A percentile compares a stretch with the other conserved stretches of the same genome.
phyloP scores from a whole-genome alignment of 1,140 invertebrate genomes.

The Agraylea sexmaculata region DNA sequence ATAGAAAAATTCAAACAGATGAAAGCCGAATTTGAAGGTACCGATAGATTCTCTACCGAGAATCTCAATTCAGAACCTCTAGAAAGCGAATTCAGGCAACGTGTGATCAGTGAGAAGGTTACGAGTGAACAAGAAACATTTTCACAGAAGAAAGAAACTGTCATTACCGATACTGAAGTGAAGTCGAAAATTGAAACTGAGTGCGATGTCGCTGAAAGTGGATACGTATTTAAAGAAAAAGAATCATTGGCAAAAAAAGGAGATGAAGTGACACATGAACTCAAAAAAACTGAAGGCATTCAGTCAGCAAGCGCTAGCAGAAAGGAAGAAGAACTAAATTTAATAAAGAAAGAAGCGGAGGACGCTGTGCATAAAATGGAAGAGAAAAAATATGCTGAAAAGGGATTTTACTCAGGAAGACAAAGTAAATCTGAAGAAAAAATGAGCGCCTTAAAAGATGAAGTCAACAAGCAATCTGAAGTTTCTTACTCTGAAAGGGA shows the following conservation, averaged over 20 bases:
- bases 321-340: slow-evolving; percentile 36
- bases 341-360: slow-evolving; percentile 33
- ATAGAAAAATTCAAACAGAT: slow-evolving; percentile 19
- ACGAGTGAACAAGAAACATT: slow-evolving; percentile 36
- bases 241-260: slow-evolving; percentile 31
- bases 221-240: slow-evolving; percentile 38
- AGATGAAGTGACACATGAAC: slow-evolving; percentile 36
- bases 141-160: slow-evolving; percentile 36
- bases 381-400: slow-evolving; percentile 35
- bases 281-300: slow-evolving; percentile 36
- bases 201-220: slow-evolving; percentile 35
- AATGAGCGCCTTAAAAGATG: slow-evolving; percentile 39
- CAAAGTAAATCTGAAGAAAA: slow-evolving; percentile 41
- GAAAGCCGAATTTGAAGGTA: slow-evolving; percentile 16
- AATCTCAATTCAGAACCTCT: too few species aligned
- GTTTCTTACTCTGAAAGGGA: slow-evolving; percentile 40
- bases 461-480: slow-evolving; percentile 37
- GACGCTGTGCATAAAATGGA: slow-evolving; percentile 33
- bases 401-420: slow-evolving; percentile 36
- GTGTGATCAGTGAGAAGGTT: slow-evolving; percentile 6
- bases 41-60: too few species aligned
- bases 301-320: slow-evolving; percentile 36
- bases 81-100: slow-evolving; percentile 10
- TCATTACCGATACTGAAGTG: slow-evolving; percentile 37
- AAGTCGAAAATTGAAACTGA: slow-evolving; percentile 36